phyloP scores from a whole-genome alignment of 2,113 vertebrate genomes.

The Empidonax alnorum region DNA sequence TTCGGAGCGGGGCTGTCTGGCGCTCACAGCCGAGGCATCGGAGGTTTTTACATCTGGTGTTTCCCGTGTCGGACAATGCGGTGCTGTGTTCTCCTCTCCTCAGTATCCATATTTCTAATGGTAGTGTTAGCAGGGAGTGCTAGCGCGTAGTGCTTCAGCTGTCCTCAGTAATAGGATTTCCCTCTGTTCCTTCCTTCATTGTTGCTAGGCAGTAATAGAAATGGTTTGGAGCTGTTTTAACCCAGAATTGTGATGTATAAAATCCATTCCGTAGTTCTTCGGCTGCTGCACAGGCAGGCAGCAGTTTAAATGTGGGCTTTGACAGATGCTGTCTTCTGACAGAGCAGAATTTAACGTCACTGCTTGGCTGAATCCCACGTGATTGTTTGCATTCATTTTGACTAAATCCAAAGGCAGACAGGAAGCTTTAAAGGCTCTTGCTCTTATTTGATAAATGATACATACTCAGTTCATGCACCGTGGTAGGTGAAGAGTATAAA shows the following conservation, averaged over 20 bases:
- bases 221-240: constrained; percentile 59
- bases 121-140: constrained; percentile 56
- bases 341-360: constrained; percentile 87
- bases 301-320: constrained; percentile 85
- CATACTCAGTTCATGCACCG: neutral
- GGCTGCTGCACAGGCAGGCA: constrained; percentile 80
- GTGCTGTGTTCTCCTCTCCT: constrained; percentile 71
- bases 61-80: constrained; percentile 75
- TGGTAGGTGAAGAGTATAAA: constrained; percentile 53
- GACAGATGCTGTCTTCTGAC: constrained; percentile 87
- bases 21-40: constrained; percentile 27
- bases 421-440: constrained; percentile 62
- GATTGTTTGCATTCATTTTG: constrained; percentile 84
- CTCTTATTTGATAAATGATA: constrained; percentile 52
- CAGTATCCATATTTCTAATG: constrained; percentile 79
- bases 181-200: constrained; percentile 59
- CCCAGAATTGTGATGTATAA: constrained; percentile 62
- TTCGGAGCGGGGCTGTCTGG: constrained; percentile 18
- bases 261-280: constrained; percentile 72
- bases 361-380: constrained; percentile 83
- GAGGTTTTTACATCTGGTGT: constrained; percentile 71
- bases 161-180: constrained; percentile 65
- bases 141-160: constrained; percentile 37
- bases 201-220: constrained; percentile 80
- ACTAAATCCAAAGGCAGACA: constrained; percentile 74